A percentile compares a stretch with the other conserved stretches of the same genome.
Conservation (phyloP, 2,113 vertebrate genomes). For the Neogobius melanostomus region DNA sequence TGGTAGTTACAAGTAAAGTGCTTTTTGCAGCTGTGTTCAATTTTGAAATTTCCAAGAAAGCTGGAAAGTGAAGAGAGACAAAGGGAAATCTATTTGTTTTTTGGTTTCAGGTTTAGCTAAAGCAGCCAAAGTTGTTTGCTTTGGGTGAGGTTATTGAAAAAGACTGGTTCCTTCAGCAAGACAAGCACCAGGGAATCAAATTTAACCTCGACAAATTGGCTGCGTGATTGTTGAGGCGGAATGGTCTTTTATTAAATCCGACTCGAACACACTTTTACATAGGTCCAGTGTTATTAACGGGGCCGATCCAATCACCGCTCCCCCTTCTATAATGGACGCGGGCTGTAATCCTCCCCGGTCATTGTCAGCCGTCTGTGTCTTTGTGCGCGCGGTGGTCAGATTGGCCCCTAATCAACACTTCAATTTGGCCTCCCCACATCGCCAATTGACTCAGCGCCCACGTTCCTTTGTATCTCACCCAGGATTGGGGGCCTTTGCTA, state of each 20-base stretch:
- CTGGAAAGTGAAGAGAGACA: too few relatives aligned
- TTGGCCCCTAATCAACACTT: slow-evolving; percentile 58
- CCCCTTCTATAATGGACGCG: slow-evolving; percentile 36
- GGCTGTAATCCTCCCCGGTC: slow-evolving; percentile 38
- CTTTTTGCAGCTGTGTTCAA: too few relatives aligned
- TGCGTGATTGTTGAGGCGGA: slow-evolving; percentile 13
- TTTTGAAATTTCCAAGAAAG: too few relatives aligned
- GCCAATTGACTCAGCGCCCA: slow-evolving; percentile 30
- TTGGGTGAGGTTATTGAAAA: neutral
- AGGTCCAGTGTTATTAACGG: slow-evolving; percentile 25
- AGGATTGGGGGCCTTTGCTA: slow-evolving; percentile 29
- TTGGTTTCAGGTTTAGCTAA: neutral
- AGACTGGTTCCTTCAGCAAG: neutral
- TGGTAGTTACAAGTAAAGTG: too few relatives aligned
- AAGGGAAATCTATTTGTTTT: too few relatives aligned
- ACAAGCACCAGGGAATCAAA: neutral
- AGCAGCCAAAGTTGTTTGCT: neutral
- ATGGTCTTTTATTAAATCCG: slow-evolving; percentile 29
- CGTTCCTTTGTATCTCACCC: slow-evolving; percentile 39
- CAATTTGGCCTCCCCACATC: slow-evolving; percentile 52
- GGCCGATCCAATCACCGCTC: slow-evolving; percentile 27
- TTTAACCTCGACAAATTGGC: neutral
- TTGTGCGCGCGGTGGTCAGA: slow-evolving; percentile 45
- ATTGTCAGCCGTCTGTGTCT: slow-evolving; percentile 33
- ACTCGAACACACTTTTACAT: slow-evolving; percentile 10